Evolutionary conservation across 2,888 invertebrate genomes (phyloP).

Genomic region (Agrochola circellaris): DNA sequence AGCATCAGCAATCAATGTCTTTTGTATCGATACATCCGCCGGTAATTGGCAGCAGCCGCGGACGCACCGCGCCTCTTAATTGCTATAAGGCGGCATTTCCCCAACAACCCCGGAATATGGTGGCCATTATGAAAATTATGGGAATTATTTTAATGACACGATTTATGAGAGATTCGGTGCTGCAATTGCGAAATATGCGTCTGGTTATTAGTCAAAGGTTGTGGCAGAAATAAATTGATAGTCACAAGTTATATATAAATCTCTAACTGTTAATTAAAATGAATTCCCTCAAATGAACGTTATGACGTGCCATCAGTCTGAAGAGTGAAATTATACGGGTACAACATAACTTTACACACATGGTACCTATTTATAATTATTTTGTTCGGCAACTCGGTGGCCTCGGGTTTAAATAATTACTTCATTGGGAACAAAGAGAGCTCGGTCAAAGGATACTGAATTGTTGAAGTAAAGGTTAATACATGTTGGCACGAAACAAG

Average conservation of each 20-base stretch:
- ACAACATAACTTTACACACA: slow-evolving; percentile 41
- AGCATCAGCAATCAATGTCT: slow-evolving; percentile 61
- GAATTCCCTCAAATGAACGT: slow-evolving; percentile 24
- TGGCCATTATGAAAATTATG: slow-evolving; percentile 52
- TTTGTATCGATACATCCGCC: slow-evolving; percentile 64
- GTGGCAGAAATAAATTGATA: slow-evolving; percentile 47
- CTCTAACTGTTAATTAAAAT: slow-evolving; percentile 57
- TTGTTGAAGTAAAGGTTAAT: slow-evolving; percentile 47
- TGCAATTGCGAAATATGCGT: slow-evolving; percentile 44
- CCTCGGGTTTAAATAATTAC: slow-evolving; percentile 58
- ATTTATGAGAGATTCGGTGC: slow-evolving; percentile 55
- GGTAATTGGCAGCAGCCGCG: slow-evolving; percentile 61
- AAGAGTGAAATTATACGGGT: slow-evolving; percentile 34
- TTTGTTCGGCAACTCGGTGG: slow-evolving; percentile 35
- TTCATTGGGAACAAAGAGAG: slow-evolving; percentile 58
- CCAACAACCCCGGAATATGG: slow-evolving; percentile 43
- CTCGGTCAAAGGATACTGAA: slow-evolving; percentile 56
- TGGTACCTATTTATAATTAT: slow-evolving; percentile 48
- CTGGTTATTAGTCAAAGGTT: slow-evolving; percentile 29
- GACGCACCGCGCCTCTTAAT: slow-evolving; percentile 50
- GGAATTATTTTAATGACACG: slow-evolving; percentile 53
- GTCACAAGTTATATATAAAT: slow-evolving; percentile 36
- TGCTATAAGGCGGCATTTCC: slow-evolving; percentile 58
- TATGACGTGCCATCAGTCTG: slow-evolving; percentile 21
- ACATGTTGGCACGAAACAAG: slow-evolving; percentile 12